A percentile compares a stretch with the other conserved stretches of the same genome.
Evolutionary conservation across 2,888 invertebrate species (phyloP).

Genomic region (Trichopoda pennipes): DNA sequence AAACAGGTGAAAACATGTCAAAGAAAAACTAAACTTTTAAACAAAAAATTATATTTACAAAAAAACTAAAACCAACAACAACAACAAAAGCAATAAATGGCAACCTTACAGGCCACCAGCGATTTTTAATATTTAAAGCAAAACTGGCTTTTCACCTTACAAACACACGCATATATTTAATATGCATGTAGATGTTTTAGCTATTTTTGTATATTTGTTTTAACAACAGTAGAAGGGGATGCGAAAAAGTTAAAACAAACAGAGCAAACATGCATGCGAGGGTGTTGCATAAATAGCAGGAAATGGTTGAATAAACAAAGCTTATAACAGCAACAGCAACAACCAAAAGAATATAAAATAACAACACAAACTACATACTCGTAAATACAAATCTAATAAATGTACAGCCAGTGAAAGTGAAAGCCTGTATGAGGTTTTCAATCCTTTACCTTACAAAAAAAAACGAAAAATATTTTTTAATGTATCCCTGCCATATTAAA

Average conservation of each 20-base stretch:
- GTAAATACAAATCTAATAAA: conserved; percentile 9
- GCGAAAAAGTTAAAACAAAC: neutral
- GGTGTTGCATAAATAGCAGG: conserved; percentile 44
- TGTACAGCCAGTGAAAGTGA: neutral
- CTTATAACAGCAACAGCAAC: conserved; percentile 27
- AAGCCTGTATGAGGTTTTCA: neutral
- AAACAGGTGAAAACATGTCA: too few relatives aligned
- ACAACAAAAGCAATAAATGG: too few relatives aligned
- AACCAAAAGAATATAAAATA: conserved; percentile 21
- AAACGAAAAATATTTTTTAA: too few relatives aligned
- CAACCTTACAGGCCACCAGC: conserved; percentile 6
- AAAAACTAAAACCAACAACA: conserved; percentile 17
- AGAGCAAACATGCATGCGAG: conserved; percentile 2
- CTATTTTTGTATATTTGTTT: neutral
- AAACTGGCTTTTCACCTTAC: neutral
- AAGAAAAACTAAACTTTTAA: too few relatives aligned
- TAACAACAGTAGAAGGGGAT: neutral
- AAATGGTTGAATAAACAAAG: conserved; percentile 61
- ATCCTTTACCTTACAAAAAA: neutral
- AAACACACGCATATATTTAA: neutral
- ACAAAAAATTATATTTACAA: conserved; percentile 20
- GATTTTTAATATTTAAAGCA: conserved; percentile 33
- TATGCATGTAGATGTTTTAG: neutral
- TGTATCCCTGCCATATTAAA: too few relatives aligned
- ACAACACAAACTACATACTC: conserved; percentile 20